phyloP scores from a whole-genome alignment of 2,113 vertebrate species.

The Turnix velox region DNA sequence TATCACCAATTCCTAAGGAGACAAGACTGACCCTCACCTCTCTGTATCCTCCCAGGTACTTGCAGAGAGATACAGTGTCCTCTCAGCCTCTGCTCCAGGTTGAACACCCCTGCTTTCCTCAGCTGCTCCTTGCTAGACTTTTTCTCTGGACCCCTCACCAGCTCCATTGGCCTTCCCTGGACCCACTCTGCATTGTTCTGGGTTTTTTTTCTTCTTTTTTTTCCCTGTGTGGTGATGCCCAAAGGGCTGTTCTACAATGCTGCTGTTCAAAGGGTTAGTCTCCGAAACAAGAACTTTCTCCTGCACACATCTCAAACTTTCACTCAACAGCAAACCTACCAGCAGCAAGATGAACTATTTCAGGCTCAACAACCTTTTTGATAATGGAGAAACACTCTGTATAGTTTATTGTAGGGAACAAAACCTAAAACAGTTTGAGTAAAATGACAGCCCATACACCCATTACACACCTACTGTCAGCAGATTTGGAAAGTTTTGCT shows the following conservation, averaged over 20 bases:
- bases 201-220: too few relatives aligned
- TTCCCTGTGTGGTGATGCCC: too few relatives aligned
- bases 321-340: not conserved
- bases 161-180: too few relatives aligned
- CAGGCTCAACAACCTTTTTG: not conserved
- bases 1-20: too few relatives aligned
- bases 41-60: too few relatives aligned
- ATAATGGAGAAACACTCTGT: not conserved
- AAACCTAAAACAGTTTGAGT: not conserved
- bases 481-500: not conserved
- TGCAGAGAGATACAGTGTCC: too few relatives aligned
- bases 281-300: not conserved
- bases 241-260: not conserved
- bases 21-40: too few relatives aligned
- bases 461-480: not conserved
- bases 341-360: not conserved
- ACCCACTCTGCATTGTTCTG: too few relatives aligned
- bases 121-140: too few relatives aligned
- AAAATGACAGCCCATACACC: accelerated
- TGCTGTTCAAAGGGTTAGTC: not conserved
- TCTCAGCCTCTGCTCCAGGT: too few relatives aligned
- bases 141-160: too few relatives aligned
- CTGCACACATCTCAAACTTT: not conserved
- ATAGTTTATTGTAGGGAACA: not conserved
- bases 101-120: too few relatives aligned